Base-by-base conservation (phyloP, 2,888 invertebrate genomes). In the Poecilus cupreus region DNA sequence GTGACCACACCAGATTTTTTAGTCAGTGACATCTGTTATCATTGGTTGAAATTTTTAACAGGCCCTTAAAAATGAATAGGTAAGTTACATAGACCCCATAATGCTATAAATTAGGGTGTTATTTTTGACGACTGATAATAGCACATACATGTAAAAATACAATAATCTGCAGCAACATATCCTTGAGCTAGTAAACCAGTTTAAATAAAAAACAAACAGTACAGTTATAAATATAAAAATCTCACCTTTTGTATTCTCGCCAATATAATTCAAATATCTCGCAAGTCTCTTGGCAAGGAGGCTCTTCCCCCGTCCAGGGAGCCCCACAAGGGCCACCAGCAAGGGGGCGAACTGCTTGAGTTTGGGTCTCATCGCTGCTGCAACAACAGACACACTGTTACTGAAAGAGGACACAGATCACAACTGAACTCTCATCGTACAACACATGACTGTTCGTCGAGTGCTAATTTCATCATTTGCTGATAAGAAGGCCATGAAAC, bases 271-370 rank as follows among this genome's bases (percentile, higher is more conserved):
- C 81, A 98, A 93, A 87, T 97, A 96, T 82, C 97, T 92, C 75
- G 95, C 92, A 51, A 98, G 92, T 86, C 96, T 95, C 87, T 95
- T 96, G 0, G 97, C 96, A 82, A 98, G 93, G 88, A 96, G 95
- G 76, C 97, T 97, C 90, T 98, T 98, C 82, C 98, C 98, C 26
- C 97, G 92, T 16, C 97, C 98, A 0, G 98, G 98, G 82, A 97
- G 90, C 16, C 98, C 98, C 43, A 97, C 97, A 90, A 96, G 94
- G 37, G 95, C 96, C 84, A 98, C 95, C 82, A 98, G 93, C 83
- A 96, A 91, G 1, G 96, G 96, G 22, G 93, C 90, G 85, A 92
- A 92, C 85, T 91, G 91, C 10, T 90, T 89, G 81, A 90, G 88
- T 39, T 89, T 83, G 22, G 86, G 83, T 64, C 85, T 85, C 82